These are phyloP conservation scores for Salmo trutta DNA, from an alignment of 2,797 vertebrate species.

Conservation along the genomic window DNA sequence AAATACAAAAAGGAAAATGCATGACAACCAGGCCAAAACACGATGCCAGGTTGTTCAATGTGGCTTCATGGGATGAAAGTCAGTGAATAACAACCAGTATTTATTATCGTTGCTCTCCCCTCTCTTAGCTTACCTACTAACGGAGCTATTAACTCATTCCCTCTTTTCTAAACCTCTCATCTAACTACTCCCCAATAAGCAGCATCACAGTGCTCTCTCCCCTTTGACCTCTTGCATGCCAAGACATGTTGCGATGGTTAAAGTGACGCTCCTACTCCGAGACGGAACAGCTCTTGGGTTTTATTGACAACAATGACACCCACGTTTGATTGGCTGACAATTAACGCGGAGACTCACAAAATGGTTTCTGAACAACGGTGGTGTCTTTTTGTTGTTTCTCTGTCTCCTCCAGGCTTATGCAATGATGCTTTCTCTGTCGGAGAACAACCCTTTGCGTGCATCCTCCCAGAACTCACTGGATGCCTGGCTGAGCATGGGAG, in stretches of 20 bases:
- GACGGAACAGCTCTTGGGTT: background rate
- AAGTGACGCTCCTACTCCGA: background rate
- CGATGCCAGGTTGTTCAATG: background rate
- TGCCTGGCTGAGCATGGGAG: constrained; percentile 95
- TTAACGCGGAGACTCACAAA: background rate
- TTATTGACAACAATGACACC: background rate
- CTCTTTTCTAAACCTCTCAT: background rate
- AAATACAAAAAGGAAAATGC: no score
- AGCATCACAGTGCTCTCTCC: background rate
- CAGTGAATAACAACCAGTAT: background rate
- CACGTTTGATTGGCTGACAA: background rate
- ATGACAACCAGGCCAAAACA: no score
- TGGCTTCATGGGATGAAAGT: background rate
- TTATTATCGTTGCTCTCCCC: constrained; percentile 12
- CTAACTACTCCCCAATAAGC: background rate
- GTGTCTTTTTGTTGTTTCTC: constrained; percentile 10
- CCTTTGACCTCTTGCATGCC: background rate
- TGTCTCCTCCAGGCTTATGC: constrained; percentile 87
- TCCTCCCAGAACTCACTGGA: constrained; percentile 97
- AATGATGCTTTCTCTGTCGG: constrained; percentile 99
- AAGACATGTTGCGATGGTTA: background rate
- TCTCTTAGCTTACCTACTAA: constrained; percentile 42
- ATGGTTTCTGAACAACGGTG: background rate
- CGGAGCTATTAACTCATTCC: constrained; percentile 33
- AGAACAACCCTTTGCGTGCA: constrained; percentile 91